Percentiles rank a stretch among this genome's conserved stretches.
phyloP scores from a whole-genome alignment of 2,113 vertebrate genomes.

The Gnathonemus echidnorhynchus region DNA sequence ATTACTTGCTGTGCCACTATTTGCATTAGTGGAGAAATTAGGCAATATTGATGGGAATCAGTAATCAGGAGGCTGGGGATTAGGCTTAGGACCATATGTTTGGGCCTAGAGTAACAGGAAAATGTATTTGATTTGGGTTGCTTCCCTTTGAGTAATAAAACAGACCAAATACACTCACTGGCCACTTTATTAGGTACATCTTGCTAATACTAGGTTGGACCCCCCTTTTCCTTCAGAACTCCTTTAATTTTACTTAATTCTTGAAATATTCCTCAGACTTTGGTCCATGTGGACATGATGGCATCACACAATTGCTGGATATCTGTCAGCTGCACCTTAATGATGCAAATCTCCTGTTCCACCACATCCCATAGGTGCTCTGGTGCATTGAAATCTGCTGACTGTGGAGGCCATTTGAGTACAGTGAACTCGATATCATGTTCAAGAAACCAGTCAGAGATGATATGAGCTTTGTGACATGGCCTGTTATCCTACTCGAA shows the following conservation, averaged over 20 bases:
- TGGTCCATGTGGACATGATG: neutral
- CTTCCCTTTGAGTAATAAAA: slow-evolving; percentile 48
- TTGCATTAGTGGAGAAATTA: slow-evolving; percentile 46
- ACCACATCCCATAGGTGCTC: neutral
- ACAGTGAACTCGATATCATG: neutral
- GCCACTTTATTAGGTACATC: neutral
- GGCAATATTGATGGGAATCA: slow-evolving; percentile 57
- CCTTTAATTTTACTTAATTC: slow-evolving; percentile 19
- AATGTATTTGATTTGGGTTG: slow-evolving; percentile 33
- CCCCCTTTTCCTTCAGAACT: slow-evolving; percentile 5
- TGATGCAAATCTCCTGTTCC: neutral
- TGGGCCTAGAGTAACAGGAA: slow-evolving; percentile 42
- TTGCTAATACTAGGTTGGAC: neutral
- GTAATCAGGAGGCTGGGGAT: slow-evolving; percentile 50
- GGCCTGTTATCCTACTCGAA: neutral
- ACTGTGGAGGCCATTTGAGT: neutral
- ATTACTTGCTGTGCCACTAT: slow-evolving; percentile 19
- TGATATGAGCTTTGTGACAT: neutral
- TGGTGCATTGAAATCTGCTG: neutral
- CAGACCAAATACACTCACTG: slow-evolving; percentile 59
- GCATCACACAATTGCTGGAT: too few species aligned
- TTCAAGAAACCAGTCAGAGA: neutral
- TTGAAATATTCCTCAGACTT: neutral
- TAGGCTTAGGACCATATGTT: neutral
- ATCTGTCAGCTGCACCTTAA: too few species aligned